These are phyloP conservation scores for Chymomyza fuscimana DNA, from an alignment of 2,888 invertebrate species.

Conservation along the genomic window DNA sequence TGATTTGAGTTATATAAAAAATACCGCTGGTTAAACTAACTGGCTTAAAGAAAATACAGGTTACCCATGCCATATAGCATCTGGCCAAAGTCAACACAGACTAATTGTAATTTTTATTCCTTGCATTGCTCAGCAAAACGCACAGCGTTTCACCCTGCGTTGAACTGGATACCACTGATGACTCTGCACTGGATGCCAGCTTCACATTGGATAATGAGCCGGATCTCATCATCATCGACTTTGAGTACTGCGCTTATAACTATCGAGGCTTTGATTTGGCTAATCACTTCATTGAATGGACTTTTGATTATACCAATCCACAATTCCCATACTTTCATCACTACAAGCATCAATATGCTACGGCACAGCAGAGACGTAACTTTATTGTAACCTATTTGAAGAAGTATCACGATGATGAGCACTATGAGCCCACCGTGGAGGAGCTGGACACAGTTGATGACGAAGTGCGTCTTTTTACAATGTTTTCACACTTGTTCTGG, in stretches of 20 bases:
- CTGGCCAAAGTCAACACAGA: constrained; percentile 19
- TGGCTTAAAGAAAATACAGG: constrained; percentile 55
- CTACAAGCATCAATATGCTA: constrained; percentile 84
- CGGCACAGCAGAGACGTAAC: constrained; percentile 83
- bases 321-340: constrained; percentile 89
- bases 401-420: constrained; percentile 67
- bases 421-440: constrained; percentile 80
- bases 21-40: constrained; percentile 41
- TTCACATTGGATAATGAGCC: constrained; percentile 78
- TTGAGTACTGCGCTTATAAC: constrained; percentile 97
- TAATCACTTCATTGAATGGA: constrained; percentile 96
- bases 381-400: constrained; percentile 77
- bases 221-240: constrained; percentile 91
- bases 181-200: constrained; percentile 71
- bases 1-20: constrained; percentile 48
- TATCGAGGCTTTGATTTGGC: constrained; percentile 95
- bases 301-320: constrained; percentile 90
- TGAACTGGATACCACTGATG: constrained; percentile 73
- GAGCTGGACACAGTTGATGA: constrained; percentile 84
- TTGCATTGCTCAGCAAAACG: constrained; percentile 42
- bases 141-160: constrained; percentile 46
- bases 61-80: constrained; percentile 45
- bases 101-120: constrained; percentile 3
- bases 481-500: constrained; percentile 97
- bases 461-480: constrained; percentile 91